Base-by-base conservation (phyloP, 1,140 invertebrate species). In the Scaptomyza pallida region DNA sequence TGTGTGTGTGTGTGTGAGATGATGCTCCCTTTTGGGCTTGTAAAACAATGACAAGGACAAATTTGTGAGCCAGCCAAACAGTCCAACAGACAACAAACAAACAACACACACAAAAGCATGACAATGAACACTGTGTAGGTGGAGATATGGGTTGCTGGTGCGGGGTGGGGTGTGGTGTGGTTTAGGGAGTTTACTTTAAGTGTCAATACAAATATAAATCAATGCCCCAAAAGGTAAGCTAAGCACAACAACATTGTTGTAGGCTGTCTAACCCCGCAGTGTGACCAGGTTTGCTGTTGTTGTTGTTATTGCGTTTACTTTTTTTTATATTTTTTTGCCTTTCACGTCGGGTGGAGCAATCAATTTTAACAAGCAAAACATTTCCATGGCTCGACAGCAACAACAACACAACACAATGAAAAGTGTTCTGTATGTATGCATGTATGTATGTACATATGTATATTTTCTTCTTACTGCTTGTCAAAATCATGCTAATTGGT, bases 161-260 rank as follows among this genome's bases (percentile, higher is more conserved):
- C 4, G 21, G 23, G 23, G 23, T 1, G 13, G 43, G 17, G 8
- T 1, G 13, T n/a, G n/a, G n/a, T n/a, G 13, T 10, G 9, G 30
- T 5, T 21, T 0, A 0, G 6, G 10, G 26, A 3, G 0, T 5
- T 43, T 72, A 26, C 33, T 63, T 67, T 33, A 77, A 77, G 78
- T 81, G 78, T 81, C 78, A 81, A 81, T 81, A 77, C 78, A 81
- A 81, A 81, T 81, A 82, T 82, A 81, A 81, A 81, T 81, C 78
- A 81, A 81, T 81, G 78, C 61, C 61, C 45, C n/a, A 75, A 79
- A 77, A 76, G 78, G 72, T 80, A 72, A 62, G 45, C 63, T 19
- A 54, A 55, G 16, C n/a, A 52, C n/a, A 16, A 9, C 13, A n/a
- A n/a, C n/a, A n/a, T 45, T 72, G 26, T 64, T n/a, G 55, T 69